A percentile compares a stretch with the other conserved stretches of the same genome.
These are phyloP conservation scores for Dreissena rostriformis DNA, from an alignment of 1,140 invertebrate species.

Conservation along the genomic window DNA sequence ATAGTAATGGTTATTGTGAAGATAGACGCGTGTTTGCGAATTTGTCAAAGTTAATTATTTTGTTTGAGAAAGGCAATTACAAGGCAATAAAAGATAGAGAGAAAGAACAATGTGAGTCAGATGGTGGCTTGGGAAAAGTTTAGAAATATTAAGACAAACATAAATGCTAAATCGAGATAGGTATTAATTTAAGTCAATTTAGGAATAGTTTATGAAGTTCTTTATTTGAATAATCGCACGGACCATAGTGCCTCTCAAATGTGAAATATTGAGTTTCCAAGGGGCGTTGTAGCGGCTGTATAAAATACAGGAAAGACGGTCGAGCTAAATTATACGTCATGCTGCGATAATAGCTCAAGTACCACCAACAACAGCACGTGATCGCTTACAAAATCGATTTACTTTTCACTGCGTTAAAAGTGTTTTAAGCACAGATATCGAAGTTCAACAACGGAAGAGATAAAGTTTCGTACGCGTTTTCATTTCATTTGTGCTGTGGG, in stretches of 20 bases:
- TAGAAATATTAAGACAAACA: not conserved
- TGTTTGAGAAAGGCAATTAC: not conserved
- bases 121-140: not conserved
- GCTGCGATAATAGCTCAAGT: not conserved
- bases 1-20: not conserved
- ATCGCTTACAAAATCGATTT: conserved; percentile 3
- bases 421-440: conserved; percentile 7
- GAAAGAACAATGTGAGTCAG: not conserved
- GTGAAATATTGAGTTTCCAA: conserved; percentile 6
- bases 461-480: not conserved
- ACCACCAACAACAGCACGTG: not conserved
- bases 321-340: not conserved
- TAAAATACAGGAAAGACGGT: not conserved
- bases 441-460: not conserved
- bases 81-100: conserved; percentile 4
- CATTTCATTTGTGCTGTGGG: not conserved
- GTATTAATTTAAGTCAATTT: not conserved
- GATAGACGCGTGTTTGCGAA: not conserved
- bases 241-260: not conserved
- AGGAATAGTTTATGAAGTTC: conserved; percentile 1
- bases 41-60: not conserved
- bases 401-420: not conserved
- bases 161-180: not conserved
- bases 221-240: not conserved
- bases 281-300: not conserved